Percentiles rank a stretch among this genome's conserved stretches.
These are phyloP conservation scores for Pygathrix nemaeus DNA, from an alignment of 2,113 vertebrate genomes.

Conservation along the genomic window DNA sequence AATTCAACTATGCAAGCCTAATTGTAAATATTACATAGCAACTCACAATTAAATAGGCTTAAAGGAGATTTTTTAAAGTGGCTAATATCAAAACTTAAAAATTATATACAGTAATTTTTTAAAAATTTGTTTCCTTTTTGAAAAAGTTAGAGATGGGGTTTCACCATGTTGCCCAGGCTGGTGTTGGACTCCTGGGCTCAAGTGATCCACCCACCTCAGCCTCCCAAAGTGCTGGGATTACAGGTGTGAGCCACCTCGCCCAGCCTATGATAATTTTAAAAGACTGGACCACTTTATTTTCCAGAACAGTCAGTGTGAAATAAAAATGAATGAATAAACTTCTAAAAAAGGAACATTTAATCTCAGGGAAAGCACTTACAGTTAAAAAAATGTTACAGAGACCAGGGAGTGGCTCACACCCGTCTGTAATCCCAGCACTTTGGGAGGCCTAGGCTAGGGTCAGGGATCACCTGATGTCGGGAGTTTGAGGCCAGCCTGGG, in stretches of 20 bases:
- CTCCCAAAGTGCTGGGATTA: no score
- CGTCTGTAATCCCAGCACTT: no score
- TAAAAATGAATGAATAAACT: neutral
- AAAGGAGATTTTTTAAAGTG: neutral
- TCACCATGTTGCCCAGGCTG: no score
- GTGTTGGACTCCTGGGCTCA: no score
- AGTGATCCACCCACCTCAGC: no score
- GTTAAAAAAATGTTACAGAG: neutral
- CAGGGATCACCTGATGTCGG: no score
- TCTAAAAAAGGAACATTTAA: neutral
- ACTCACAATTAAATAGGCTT: neutral
- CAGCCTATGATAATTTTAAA: neutral
- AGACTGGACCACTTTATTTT: neutral
- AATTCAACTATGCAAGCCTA: neutral
- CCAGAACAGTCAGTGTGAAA: neutral
- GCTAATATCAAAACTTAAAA: neutral
- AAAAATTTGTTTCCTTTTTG: no score
- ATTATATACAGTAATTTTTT: neutral
- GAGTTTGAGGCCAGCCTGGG: no score
- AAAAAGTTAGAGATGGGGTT: no score
- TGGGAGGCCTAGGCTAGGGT: no score
- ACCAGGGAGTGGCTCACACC: no score
- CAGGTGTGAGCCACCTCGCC: neutral
- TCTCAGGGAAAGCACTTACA: neutral
- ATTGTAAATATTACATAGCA: neutral